phyloP scores from a whole-genome alignment of 2,888 invertebrate species.

The Platynereis dumerilii region DNA sequence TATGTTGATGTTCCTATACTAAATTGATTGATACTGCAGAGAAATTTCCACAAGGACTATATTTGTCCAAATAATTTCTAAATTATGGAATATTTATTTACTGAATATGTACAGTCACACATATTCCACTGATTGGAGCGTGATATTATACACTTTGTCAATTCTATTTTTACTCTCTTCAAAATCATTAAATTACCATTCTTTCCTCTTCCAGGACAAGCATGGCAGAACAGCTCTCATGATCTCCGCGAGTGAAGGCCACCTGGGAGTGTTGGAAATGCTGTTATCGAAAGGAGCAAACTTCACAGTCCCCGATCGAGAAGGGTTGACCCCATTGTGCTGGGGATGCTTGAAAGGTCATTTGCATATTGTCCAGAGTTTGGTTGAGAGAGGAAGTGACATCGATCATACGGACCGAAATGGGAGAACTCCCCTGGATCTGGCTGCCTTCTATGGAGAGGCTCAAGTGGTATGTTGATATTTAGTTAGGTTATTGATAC shows the following conservation, averaged over 20 bases:
- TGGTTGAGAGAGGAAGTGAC: slow-evolving; percentile 83
- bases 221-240: slow-evolving; percentile 85
- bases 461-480: slow-evolving; percentile 60
- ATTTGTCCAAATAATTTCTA: too few species aligned
- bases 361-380: slow-evolving; percentile 74
- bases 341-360: slow-evolving; percentile 92
- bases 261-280: slow-evolving; percentile 85
- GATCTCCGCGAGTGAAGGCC: slow-evolving; percentile 90
- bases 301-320: slow-evolving; percentile 80
- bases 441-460: slow-evolving; percentile 74
- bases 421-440: slow-evolving; percentile 89
- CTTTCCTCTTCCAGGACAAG: too few species aligned
- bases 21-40: too few species aligned
- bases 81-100: too few species aligned
- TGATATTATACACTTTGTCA: too few species aligned
- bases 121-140: too few species aligned
- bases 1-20: too few species aligned
- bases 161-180: too few species aligned
- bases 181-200: too few species aligned
- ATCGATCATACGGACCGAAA: slow-evolving; percentile 84
- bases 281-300: slow-evolving; percentile 82
- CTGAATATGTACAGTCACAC: too few species aligned
- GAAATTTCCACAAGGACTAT: too few species aligned
- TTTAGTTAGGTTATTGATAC: too few species aligned
- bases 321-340: slow-evolving; percentile 86